Evolutionary conservation across 2,797 vertebrate species (phyloP).

Genomic region (Mastacembelus armatus): DNA sequence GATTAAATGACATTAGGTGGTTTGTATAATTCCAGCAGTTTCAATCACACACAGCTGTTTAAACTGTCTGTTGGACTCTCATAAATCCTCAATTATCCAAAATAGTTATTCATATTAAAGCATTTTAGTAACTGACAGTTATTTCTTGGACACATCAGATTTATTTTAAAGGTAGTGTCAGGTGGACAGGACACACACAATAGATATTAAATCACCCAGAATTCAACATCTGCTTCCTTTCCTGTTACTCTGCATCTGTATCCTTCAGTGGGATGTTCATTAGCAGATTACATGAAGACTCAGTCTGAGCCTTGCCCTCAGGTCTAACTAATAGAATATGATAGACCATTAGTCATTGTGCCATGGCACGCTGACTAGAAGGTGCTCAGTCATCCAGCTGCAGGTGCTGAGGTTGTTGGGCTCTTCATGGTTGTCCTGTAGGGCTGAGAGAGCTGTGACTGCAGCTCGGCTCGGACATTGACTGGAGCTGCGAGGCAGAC

Average conservation of each 20-base stretch:
- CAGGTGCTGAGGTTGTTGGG: constrained; percentile 16
- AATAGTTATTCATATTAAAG: not conserved
- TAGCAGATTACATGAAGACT: no score
- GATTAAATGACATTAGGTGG: not conserved
- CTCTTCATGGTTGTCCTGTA: not conserved
- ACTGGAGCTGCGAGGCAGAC: constrained; percentile 30
- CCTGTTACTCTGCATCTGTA: not conserved
- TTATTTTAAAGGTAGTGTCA: constrained; percentile 5
- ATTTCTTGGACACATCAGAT: not conserved
- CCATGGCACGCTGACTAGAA: constrained; percentile 8
- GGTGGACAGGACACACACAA: not conserved
- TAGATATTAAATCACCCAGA: not conserved
- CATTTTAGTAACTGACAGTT: not conserved
- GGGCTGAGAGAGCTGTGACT: constrained; percentile 34
- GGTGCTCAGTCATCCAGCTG: constrained; percentile 25
- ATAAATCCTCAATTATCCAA: not conserved
- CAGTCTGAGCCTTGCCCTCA: constrained; percentile 36
- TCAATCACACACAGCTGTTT: not conserved
- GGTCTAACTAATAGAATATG: constrained; percentile 24
- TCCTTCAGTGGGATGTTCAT: constrained; percentile 38
- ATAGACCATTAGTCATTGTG: constrained; percentile 50
- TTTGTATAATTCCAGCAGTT: not conserved
- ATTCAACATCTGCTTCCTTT: not conserved
- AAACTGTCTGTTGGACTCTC: not conserved
- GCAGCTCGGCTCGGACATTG: constrained; percentile 30